A percentile compares a stretch with the other conserved stretches of the same genome.
phyloP scores from a whole-genome alignment of 2,888 invertebrate species.

The Spisula solida region DNA sequence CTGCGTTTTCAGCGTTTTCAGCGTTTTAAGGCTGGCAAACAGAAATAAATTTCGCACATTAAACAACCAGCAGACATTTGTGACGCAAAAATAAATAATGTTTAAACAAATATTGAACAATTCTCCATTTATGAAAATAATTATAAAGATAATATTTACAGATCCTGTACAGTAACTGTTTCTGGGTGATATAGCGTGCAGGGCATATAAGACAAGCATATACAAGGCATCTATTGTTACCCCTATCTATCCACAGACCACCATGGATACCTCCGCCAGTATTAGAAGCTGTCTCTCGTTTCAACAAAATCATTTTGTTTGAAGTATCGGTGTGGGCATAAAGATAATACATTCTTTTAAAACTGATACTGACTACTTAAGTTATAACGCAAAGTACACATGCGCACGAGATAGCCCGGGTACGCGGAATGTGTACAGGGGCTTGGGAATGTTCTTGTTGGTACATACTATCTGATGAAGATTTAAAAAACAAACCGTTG shows the following conservation, averaged over 20 bases:
- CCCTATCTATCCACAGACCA: not conserved
- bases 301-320: conserved; percentile 6
- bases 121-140: too few species aligned
- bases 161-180: not conserved
- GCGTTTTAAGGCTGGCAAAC: too few species aligned
- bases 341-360: not conserved
- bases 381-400: conserved; percentile 6
- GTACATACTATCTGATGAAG: not conserved
- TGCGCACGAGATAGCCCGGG: not conserved
- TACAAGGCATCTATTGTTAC: not conserved
- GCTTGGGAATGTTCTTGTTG: not conserved
- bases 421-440: not conserved
- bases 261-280: not conserved
- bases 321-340: not conserved
- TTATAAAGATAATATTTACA: not conserved
- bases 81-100: too few species aligned
- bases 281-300: not conserved
- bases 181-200: not conserved
- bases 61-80: too few species aligned
- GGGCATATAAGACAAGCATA: not conserved
- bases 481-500: not conserved
- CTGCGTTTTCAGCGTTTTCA: too few species aligned
- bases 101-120: too few species aligned
- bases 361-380: conserved; percentile 3
- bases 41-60: too few species aligned